These are phyloP conservation scores for Augiades crinisus DNA, from an alignment of 2,888 invertebrate species.

Conservation along the genomic window DNA sequence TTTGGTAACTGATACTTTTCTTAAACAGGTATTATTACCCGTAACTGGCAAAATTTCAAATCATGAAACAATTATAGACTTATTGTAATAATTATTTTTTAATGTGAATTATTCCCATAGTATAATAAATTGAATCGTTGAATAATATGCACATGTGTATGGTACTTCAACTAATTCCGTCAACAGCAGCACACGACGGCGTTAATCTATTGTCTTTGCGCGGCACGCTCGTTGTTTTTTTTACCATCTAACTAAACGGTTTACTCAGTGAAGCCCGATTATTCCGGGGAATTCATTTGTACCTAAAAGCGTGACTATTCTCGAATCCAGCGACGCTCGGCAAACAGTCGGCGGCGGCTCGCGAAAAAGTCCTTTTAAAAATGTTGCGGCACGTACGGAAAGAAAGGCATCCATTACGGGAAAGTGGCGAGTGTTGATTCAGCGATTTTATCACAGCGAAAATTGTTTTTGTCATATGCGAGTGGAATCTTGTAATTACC, in stretches of 20 bases:
- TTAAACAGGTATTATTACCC: too few relatives aligned
- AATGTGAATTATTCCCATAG: too few relatives aligned
- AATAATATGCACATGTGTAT: background rate
- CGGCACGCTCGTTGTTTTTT: slow-evolving; percentile 26
- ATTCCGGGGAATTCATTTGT: slow-evolving; percentile 70
- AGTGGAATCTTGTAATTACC: slow-evolving; percentile 10
- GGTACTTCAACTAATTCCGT: slow-evolving; percentile 14
- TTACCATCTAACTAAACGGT: slow-evolving; percentile 61
- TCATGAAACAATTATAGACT: too few relatives aligned
- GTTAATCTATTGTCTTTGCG: slow-evolving; percentile 21
- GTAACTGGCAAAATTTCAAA: too few relatives aligned
- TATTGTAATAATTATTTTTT: too few relatives aligned
- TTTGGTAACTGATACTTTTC: too few relatives aligned
- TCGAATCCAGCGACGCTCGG: slow-evolving; percentile 52
- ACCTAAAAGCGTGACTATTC: slow-evolving; percentile 70
- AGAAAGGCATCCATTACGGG: slow-evolving; percentile 76
- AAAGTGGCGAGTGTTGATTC: slow-evolving; percentile 77
- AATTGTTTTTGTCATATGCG: slow-evolving; percentile 33
- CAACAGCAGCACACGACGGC: slow-evolving; percentile 4
- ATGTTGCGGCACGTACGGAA: slow-evolving; percentile 78
- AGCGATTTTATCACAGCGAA: slow-evolving; percentile 70
- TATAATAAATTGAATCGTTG: background rate
- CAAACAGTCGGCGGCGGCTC: slow-evolving; percentile 66
- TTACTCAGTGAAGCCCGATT: slow-evolving; percentile 64
- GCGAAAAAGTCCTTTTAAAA: slow-evolving; percentile 82